Base-by-base conservation (phyloP, 2,888 invertebrate genomes). In the Spilarctia lutea region DNA sequence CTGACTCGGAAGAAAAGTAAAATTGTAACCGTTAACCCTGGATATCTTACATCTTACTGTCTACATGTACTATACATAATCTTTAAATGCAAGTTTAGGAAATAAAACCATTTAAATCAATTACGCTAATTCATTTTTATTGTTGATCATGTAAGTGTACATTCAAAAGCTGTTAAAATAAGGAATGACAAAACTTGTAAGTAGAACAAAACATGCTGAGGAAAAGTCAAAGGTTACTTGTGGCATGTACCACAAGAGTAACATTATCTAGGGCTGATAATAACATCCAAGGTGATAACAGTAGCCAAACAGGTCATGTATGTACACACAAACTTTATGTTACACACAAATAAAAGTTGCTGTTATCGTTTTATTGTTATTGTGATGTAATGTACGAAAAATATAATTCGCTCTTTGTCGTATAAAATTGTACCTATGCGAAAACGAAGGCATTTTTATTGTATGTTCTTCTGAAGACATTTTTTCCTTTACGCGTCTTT, bases 351-450 rank as follows among this genome's bases (percentile, higher is more conserved):
- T 84, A 84, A 81, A 85, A 82, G 79, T 84, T 76, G 76, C 77
- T 76, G 82, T 83, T 82, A 83, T 83, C 80, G 81, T 83, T 86
- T 84, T 85, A 86, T 84, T 86, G 84, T 86, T 86, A 86, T 84
- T 81, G 79, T 84, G 83, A 85, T 83, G 79, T 85, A 80, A 86
- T 81, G 81, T 85, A 86, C 84, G 86, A 84, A 83, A 86, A 85
- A 86, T 85, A 77, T 83, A 81, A 84, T 82, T 84, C 79, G 75
- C 78, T 74, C 74, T 83, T 80, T 83, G 78, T 81, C 79, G 76
- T 75, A 78, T 77, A 71, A 79, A 85, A 83, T 82, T 83, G 83
- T 85, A 82, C 85, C 85, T 83, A 79, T 79, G 80, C 83, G 85
- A 82, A 85, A 83, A 82, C 83, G 78, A 78, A 85, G 80, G 72